These are phyloP conservation scores for Sebastes taczanowskii DNA, from an alignment of 2,797 vertebrate genomes.

Conservation along the genomic window DNA sequence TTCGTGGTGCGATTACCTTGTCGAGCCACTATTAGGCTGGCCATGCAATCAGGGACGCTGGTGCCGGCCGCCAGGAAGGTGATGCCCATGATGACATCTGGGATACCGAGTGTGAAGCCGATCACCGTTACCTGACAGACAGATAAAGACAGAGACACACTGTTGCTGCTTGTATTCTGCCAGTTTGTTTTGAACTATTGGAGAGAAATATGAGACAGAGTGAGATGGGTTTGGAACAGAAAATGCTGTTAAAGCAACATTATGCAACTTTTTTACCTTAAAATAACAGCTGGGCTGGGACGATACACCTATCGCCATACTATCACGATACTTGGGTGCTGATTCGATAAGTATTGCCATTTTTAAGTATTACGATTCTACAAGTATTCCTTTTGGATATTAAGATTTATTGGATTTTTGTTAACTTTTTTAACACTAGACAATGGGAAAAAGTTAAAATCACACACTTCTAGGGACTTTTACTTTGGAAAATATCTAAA, in stretches of 20 bases:
- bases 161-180: background rate
- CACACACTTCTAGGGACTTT: too few species aligned
- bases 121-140: conserved; percentile 91
- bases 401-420: too few species aligned
- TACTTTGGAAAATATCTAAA: too few species aligned
- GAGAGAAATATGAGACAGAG: background rate
- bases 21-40: conserved; percentile 95
- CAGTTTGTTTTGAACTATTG: background rate
- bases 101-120: conserved; percentile 94
- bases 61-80: conserved; percentile 97
- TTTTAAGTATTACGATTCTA: too few species aligned
- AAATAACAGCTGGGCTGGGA: too few species aligned
- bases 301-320: too few species aligned
- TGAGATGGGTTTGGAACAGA: background rate
- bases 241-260: background rate
- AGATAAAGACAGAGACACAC: background rate
- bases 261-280: too few species aligned
- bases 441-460: too few species aligned
- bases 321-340: too few species aligned
- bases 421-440: too few species aligned
- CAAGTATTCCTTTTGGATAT: too few species aligned
- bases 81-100: conserved; percentile 98
- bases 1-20: conserved; percentile 84
- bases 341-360: too few species aligned
- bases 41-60: conserved; percentile 98